Conservation (phyloP, 2,113 vertebrate species). For the Sphyrna mokarran region DNA sequence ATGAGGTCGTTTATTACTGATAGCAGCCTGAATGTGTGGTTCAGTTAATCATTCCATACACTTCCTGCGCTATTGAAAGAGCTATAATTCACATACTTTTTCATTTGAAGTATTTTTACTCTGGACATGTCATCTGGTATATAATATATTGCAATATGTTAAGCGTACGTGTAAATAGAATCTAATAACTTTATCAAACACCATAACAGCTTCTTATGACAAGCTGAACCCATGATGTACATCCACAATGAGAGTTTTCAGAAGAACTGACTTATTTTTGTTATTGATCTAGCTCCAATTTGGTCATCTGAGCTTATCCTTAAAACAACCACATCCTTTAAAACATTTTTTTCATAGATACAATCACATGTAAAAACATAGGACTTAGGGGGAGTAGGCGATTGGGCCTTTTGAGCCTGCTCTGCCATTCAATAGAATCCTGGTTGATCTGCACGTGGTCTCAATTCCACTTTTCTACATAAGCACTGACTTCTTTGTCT, state of each 20-base stretch:
- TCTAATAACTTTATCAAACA: not conserved
- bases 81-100: not conserved
- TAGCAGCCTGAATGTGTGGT: not conserved
- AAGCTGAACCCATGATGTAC: not conserved
- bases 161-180: not conserved
- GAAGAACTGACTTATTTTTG: not conserved
- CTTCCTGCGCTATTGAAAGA: not conserved
- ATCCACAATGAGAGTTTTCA: not conserved
- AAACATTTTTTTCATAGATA: not conserved
- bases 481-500: no score
- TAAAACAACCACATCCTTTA: conserved; percentile 18
- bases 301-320: not conserved
- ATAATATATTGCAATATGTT: not conserved
- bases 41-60: not conserved
- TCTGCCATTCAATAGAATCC: no score
- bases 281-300: conserved; percentile 12
- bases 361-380: not conserved
- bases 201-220: not conserved
- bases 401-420: no score
- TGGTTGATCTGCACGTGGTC: no score
- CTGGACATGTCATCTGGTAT: not conserved
- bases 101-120: not conserved
- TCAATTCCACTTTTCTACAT: no score
- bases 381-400: no score
- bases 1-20: not conserved